Percentiles rank a stretch among this genome's conserved stretches.
These are phyloP conservation scores for Stegana nigrithorax DNA, from an alignment of 2,888 invertebrate genomes.

Conservation along the genomic window DNA sequence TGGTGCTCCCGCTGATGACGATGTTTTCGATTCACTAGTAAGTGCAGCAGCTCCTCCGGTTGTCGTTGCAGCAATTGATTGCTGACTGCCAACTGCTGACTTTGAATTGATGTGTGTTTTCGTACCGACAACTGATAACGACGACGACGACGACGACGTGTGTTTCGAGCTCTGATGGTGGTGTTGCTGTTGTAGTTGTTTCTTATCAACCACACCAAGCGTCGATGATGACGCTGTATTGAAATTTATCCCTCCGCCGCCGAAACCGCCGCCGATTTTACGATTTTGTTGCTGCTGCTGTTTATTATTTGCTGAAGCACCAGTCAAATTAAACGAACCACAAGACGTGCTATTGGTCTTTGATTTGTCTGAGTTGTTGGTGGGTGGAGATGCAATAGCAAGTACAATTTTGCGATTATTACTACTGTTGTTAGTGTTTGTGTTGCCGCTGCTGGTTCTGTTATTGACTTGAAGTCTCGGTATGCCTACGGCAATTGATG, in stretches of 20 bases:
- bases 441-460: conserved; percentile 11
- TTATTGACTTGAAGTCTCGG: too few species aligned
- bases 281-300: too few species aligned
- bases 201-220: background rate
- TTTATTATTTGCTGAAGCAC: conserved; percentile 22
- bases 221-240: background rate
- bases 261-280: background rate
- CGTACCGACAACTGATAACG: conserved; percentile 43
- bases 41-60: background rate
- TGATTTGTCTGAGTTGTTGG: conserved; percentile 6
- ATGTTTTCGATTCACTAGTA: background rate
- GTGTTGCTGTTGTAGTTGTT: conserved; percentile 31
- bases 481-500: background rate
- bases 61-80: background rate
- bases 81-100: conserved; percentile 1
- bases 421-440: too few species aligned
- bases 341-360: too few species aligned
- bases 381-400: too few species aligned
- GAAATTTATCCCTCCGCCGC: too few species aligned
- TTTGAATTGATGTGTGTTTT: conserved; percentile 41
- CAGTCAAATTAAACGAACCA: conserved; percentile 17
- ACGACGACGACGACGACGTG: conserved; percentile 33
- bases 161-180: conserved; percentile 13
- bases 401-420: too few species aligned
- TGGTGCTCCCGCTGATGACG: conserved; percentile 14